A percentile compares a stretch with the other conserved stretches of the same genome.
These are phyloP conservation scores for Piaya cayana DNA, from an alignment of 2,113 vertebrate species.

Conservation along the genomic window DNA sequence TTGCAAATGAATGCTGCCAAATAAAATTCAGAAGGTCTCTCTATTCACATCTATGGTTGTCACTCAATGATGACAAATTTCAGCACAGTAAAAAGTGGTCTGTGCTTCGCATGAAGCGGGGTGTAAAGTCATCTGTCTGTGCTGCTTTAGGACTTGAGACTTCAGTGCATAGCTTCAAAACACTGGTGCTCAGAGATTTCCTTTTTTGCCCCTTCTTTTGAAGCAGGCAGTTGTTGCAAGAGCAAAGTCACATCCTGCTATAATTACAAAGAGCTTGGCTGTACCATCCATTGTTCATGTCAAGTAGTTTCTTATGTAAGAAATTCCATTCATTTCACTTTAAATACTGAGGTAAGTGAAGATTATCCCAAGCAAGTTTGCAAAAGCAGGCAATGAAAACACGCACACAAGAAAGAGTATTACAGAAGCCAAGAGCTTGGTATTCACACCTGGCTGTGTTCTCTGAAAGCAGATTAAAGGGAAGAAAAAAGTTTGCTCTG, in stretches of 20 bases:
- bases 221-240: background rate
- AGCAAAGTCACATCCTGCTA: background rate
- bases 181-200: background rate
- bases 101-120: background rate
- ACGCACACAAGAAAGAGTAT: background rate
- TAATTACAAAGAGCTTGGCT: background rate
- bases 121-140: too few relatives aligned
- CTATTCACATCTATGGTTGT: background rate
- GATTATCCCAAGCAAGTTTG: conserved; percentile 10
- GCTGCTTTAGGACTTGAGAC: background rate
- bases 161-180: background rate
- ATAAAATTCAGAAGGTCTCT: background rate
- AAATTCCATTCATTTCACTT: background rate
- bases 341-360: background rate
- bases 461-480: background rate
- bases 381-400: background rate
- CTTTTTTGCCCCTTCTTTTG: conserved; percentile 1
- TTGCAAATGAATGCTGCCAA: background rate
- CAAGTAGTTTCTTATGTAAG: background rate
- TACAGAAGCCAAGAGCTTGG: background rate
- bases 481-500: background rate
- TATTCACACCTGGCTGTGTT: background rate
- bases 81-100: background rate
- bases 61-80: background rate
- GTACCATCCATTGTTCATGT: background rate